phyloP scores from a whole-genome alignment of 2,113 vertebrate species.

The Prochilodus magdalenae region DNA sequence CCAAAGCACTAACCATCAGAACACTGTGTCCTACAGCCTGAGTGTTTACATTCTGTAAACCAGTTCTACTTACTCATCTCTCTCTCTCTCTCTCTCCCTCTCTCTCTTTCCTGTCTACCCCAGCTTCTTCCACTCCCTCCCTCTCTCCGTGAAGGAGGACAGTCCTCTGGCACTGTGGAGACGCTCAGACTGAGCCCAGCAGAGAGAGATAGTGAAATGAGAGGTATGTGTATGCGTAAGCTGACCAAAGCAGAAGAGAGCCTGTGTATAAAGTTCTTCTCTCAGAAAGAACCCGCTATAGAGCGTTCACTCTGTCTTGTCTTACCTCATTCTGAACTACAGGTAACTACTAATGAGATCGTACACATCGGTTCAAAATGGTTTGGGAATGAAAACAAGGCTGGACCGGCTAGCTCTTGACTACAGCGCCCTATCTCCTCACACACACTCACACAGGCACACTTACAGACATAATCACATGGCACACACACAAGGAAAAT shows the following conservation, averaged over 20 bases:
- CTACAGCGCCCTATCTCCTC: not conserved
- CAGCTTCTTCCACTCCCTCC: conserved; percentile 8
- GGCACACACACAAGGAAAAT: not conserved
- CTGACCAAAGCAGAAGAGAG: too few relatives aligned
- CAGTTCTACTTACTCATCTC: conserved; percentile 26
- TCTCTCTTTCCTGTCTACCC: conserved; percentile 7
- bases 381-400: not conserved
- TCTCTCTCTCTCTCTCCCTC: conserved; percentile 39
- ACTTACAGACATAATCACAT: not conserved
- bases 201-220: conserved; percentile 35
- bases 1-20: conserved; percentile 47
- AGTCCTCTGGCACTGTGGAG: conserved; percentile 32
- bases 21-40: conserved; percentile 45
- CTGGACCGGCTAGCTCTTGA: not conserved
- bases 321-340: not conserved
- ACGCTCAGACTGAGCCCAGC: conserved; percentile 27
- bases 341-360: not conserved
- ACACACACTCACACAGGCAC: not conserved
- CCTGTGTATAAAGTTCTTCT: not conserved
- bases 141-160: conserved; percentile 43
- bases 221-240: not conserved
- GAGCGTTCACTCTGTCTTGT: not conserved
- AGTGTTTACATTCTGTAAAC: conserved; percentile 55
- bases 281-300: not conserved
- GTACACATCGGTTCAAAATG: not conserved